Conservation (phyloP, 2,797 vertebrate genomes). For the Melanotaenia pygmaea region DNA sequence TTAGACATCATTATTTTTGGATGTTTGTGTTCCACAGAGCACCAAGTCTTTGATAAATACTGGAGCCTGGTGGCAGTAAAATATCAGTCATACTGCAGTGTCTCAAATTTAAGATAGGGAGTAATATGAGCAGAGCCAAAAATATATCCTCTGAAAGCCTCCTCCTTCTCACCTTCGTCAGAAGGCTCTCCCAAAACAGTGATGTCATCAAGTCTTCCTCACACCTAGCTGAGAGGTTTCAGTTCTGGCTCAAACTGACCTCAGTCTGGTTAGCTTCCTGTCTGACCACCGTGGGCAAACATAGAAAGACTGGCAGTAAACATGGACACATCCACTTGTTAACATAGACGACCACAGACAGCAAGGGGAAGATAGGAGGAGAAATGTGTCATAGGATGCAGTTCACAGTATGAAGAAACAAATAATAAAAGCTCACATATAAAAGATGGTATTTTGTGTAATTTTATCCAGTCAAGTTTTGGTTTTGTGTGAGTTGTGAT, state of each 20-base stretch:
- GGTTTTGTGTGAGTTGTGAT: background rate
- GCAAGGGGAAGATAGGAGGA: conserved; percentile 18
- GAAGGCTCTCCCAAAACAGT: conserved; percentile 55
- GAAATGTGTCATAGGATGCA: conserved; percentile 9
- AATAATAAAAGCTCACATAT: background rate
- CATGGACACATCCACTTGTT: conserved; percentile 75
- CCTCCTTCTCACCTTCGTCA: conserved; percentile 56
- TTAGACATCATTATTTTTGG: conserved; percentile 60
- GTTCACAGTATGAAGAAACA: background rate
- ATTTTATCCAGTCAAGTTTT: background rate
- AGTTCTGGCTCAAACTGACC: conserved; percentile 52
- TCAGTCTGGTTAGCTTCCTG: conserved; percentile 83
- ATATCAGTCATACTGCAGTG: background rate
- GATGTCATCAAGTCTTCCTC: conserved; percentile 78
- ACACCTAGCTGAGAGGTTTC: conserved; percentile 71
- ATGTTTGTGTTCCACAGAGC: conserved; percentile 44
- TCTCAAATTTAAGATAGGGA: conserved; percentile 28
- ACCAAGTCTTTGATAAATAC: conserved; percentile 33
- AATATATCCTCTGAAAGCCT: conserved; percentile 47
- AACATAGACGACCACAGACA: conserved; percentile 47
- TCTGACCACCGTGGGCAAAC: conserved; percentile 77
- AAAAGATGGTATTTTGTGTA: background rate
- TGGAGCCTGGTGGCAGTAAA: conserved; percentile 47
- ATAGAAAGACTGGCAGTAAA: conserved; percentile 68
- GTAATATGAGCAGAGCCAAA: conserved; percentile 48